phyloP scores from a whole-genome alignment of 2,113 vertebrate species.

The Monopterus albus region DNA sequence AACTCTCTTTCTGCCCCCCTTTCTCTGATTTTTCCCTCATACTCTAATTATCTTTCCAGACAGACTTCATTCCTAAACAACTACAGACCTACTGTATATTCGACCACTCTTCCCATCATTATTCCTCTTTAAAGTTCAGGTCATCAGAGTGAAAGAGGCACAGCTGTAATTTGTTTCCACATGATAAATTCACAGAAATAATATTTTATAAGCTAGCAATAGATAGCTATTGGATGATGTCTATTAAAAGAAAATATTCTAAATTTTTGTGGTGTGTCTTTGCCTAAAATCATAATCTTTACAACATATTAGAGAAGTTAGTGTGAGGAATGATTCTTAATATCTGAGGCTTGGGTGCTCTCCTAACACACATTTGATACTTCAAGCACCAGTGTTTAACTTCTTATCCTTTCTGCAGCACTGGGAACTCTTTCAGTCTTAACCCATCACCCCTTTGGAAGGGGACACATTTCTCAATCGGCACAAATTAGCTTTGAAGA shows the following conservation, averaged over 20 bases:
- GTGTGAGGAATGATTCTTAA: neutral
- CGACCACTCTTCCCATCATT: conserved; percentile 32
- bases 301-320: no score
- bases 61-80: conserved; percentile 69
- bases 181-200: neutral
- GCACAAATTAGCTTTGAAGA: conserved; percentile 26
- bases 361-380: conserved; percentile 29
- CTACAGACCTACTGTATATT: conserved; percentile 46
- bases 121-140: conserved; percentile 17
- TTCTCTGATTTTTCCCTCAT: conserved; percentile 21
- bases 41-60: conserved; percentile 76
- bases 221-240: neutral
- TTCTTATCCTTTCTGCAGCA: conserved; percentile 23
- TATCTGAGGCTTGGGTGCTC: neutral
- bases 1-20: conserved; percentile 11
- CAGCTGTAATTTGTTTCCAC: conserved; percentile 23
- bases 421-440: conserved; percentile 21
- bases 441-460: conserved; percentile 25
- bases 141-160: no score
- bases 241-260: neutral
- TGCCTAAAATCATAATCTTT: neutral
- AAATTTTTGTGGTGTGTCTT: neutral
- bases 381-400: conserved; percentile 37
- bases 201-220: neutral
- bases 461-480: conserved; percentile 18